Percentiles rank a stretch among this genome's conserved stretches.
Conservation (phyloP, 1,140 invertebrate species). For the Bombus fervidus region DNA sequence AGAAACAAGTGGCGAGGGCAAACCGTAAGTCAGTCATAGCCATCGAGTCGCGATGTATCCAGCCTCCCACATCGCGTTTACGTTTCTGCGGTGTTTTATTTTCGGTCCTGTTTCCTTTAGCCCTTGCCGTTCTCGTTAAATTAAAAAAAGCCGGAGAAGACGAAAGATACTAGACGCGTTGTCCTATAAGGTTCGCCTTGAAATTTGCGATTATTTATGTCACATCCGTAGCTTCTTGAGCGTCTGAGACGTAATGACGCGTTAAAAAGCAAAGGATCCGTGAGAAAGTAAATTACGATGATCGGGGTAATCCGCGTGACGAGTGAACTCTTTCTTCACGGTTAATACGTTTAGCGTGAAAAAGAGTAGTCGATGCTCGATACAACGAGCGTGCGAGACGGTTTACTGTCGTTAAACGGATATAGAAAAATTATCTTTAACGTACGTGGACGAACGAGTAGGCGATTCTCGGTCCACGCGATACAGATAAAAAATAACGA, state of each 20-base stretch:
- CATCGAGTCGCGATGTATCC: not conserved
- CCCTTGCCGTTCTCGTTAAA: no score
- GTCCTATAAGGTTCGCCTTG: no score
- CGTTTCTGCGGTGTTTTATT: not conserved
- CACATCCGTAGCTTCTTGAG: not conserved
- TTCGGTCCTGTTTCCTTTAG: fast-evolving
- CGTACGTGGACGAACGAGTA: no score
- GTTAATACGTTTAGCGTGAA: not conserved
- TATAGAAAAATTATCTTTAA: not conserved
- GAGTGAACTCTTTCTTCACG: not conserved
- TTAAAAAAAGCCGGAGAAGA: not conserved
- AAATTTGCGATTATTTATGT: not conserved
- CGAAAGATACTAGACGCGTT: no score
- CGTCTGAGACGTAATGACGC: not conserved
- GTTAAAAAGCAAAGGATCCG: not conserved
- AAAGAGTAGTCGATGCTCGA: not conserved
- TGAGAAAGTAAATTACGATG: not conserved
- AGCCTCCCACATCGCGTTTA: not conserved
- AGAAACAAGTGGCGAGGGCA: slow-evolving; percentile 29
- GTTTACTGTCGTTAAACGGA: not conserved
- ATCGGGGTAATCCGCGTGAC: not conserved
- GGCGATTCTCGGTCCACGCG: no score
- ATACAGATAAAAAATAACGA: no score
- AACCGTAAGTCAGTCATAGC: not conserved
- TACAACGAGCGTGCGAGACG: not conserved